Base-by-base conservation (phyloP, 2,888 invertebrate genomes). In the Encarsia formosa region DNA sequence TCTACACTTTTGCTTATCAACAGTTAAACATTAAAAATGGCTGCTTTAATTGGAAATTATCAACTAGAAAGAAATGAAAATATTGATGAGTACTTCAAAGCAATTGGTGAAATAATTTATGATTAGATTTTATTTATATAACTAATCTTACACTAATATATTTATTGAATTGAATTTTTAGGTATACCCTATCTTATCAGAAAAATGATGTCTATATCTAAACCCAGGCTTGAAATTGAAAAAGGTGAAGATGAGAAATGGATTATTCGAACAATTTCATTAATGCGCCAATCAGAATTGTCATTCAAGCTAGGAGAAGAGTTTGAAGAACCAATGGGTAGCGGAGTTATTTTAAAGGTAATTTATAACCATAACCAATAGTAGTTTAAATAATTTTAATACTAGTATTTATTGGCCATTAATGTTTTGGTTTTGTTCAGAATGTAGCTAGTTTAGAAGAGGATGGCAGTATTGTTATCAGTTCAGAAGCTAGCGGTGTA, bases 271-370 rank as follows among this genome's bases (percentile, higher is more conserved):
- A 80, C 76, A 47, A 71, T 76, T 18, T 81, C 84, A 0, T 61
- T 82, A 42, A 59, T 85, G 40, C 76, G 81, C 57, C 83, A 81
- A 8, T 69, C 74, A 5, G 78, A 79, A 62, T 63, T 70, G 24
- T 78, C 73, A 51, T 85, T 85, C 64, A 79, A 76, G 64, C 65
- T 83, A 20, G 81, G 80, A 13, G 81, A 81, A 61, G 81, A 83
- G 62, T 85, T 84, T 73, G 80, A 80, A 52, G 85, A 86, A 67
- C 67, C 73, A 15, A 83, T 85, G 83, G 82, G 84, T 3, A 79
- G 76, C 54, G 79, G 81, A 66, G 72, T 70, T 38, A 64, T 61
- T 15, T 61, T 79, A 32, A 78, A 78, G 68, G 78, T 77, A 66
- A 32, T 31, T 37, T 5, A 9, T 18, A 13, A 20, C 4, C 11